phyloP scores from a whole-genome alignment of 2,113 vertebrate genomes.

The Glareola pratincola region DNA sequence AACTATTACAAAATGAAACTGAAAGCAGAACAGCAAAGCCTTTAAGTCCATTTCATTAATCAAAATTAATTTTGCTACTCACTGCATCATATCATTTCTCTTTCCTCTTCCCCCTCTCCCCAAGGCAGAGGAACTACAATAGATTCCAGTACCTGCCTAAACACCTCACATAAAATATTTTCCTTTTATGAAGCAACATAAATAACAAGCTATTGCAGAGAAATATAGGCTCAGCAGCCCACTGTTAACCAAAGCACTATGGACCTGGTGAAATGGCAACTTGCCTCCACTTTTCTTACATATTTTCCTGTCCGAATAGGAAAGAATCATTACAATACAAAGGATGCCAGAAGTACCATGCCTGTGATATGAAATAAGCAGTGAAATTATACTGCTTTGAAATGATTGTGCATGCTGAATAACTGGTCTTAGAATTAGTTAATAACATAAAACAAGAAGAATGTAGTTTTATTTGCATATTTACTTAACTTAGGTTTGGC shows the following conservation, averaged over 20 bases:
- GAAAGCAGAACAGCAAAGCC: background rate
- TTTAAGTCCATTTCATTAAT: background rate
- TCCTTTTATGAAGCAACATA: background rate
- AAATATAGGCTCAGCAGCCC: background rate
- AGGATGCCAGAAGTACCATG: background rate
- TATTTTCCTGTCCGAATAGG: background rate
- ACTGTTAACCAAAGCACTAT: background rate
- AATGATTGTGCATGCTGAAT: background rate
- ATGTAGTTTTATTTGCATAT: slow-evolving; percentile 20
- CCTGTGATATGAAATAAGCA: background rate
- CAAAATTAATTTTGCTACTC: background rate
- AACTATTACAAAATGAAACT: background rate
- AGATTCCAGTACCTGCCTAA: background rate
- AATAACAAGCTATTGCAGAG: background rate
- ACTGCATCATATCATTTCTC: background rate
- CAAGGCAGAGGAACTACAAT: background rate
- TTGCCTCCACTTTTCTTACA: background rate
- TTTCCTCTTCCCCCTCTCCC: background rate
- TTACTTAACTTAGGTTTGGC: slow-evolving; percentile 32
- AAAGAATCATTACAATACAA: background rate
- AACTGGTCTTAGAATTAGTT: background rate
- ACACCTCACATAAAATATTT: background rate
- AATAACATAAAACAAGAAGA: background rate
- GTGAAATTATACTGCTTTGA: background rate
- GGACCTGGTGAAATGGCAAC: background rate